Percentiles rank a stretch among this genome's conserved stretches.
phyloP scores from a whole-genome alignment of 2,113 vertebrate species.

The Serinus canaria region DNA sequence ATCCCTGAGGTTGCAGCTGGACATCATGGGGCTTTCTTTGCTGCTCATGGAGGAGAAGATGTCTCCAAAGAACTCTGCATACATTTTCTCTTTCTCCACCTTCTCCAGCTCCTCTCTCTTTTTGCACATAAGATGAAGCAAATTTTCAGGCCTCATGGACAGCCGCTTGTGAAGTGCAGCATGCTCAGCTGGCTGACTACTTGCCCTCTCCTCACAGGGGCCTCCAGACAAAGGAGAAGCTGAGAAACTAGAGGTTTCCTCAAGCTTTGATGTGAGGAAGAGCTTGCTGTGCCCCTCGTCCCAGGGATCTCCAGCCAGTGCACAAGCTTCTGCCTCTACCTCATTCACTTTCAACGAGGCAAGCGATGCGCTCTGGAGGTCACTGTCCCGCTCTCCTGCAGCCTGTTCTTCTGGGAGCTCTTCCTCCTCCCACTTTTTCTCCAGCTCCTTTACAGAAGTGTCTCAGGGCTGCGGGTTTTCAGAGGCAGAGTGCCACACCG shows the following conservation, averaged over 20 bases:
- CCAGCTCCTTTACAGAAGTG: neutral
- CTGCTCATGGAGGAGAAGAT: neutral
- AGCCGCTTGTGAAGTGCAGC: no score
- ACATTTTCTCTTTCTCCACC: neutral
- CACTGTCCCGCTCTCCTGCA: neutral
- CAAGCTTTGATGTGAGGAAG: no score
- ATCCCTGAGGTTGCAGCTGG: neutral
- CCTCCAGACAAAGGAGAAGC: neutral
- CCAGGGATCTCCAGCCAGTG: neutral
- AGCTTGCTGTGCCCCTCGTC: no score
- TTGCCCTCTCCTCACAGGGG: neutral
- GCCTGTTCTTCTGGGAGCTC: neutral
- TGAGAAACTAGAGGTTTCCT: neutral
- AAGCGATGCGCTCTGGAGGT: accelerated
- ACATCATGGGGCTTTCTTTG: neutral
- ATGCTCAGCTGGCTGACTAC: accelerated
- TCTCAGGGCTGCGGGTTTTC: neutral
- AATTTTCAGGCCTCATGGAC: neutral
- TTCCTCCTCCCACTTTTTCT: neutral
- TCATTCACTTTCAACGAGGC: neutral
- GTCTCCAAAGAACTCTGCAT: neutral
- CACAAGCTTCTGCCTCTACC: neutral
- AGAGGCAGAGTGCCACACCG: accelerated
- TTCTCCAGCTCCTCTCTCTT: neutral
- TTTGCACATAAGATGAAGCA: neutral